phyloP scores from a whole-genome alignment of 2,797 vertebrate species.

The Falco berigora region DNA sequence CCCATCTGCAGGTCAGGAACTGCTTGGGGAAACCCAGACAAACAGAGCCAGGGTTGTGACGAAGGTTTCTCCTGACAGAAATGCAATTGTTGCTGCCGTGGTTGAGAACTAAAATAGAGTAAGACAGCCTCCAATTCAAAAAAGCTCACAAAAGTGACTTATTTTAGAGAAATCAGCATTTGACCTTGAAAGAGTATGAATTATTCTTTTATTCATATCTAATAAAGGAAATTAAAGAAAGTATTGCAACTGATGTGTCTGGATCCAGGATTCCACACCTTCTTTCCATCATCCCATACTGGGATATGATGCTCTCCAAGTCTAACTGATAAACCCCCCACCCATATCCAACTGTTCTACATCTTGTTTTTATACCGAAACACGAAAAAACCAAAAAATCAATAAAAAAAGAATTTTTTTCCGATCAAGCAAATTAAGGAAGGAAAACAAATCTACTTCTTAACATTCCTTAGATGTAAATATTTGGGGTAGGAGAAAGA shows the following conservation, averaged over 20 bases:
- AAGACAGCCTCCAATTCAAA: fast-evolving
- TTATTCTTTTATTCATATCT: not conserved
- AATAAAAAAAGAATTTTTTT: not conserved
- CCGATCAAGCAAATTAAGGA: not conserved
- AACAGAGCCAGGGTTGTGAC: fast-evolving
- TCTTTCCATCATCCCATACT: not conserved
- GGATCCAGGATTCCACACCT: not conserved
- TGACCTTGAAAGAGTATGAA: not conserved
- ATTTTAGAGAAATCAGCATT: not conserved
- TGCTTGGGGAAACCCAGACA: not conserved
- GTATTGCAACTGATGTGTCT: not conserved
- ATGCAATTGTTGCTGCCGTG: not conserved
- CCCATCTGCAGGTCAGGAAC: fast-evolving
- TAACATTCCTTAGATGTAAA: not conserved
- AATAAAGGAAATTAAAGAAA: not conserved
- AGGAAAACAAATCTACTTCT: not conserved
- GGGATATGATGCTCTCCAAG: not conserved
- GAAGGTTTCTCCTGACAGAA: not conserved
- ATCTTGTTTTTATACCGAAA: not conserved
- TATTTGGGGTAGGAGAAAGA: not conserved
- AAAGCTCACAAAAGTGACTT: not conserved
- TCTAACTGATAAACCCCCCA: not conserved
- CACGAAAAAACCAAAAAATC: not conserved
- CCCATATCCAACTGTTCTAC: not conserved
- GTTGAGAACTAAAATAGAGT: not conserved